Conservation (phyloP, 1,140 invertebrate species). For the Drosophila leontia region DNA sequence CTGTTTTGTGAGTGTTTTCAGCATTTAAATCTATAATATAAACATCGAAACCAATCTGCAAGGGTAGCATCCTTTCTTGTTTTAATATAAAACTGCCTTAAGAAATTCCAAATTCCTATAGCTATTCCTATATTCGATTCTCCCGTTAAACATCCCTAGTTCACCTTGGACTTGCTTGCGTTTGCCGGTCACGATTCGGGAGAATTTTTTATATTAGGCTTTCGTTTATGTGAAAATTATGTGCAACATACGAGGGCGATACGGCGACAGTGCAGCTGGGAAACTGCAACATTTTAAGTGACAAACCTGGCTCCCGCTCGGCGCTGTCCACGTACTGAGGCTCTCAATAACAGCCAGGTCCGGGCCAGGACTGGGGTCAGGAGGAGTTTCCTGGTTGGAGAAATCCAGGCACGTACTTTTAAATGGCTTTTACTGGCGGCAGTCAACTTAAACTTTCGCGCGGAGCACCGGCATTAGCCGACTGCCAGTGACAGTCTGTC, state of each 20-base stretch:
- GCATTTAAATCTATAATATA: too few relatives aligned
- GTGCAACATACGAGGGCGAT: slow-evolving; percentile 64
- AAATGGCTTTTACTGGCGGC: slow-evolving; percentile 83
- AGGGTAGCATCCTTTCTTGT: too few relatives aligned
- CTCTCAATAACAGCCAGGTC: slow-evolving; percentile 70
- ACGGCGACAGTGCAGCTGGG: slow-evolving; percentile 23
- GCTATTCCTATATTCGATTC: not conserved
- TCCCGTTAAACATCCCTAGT: slow-evolving; percentile 1
- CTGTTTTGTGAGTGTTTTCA: too few relatives aligned
- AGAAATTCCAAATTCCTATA: not conserved
- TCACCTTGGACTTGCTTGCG: slow-evolving; percentile 43
- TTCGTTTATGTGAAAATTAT: slow-evolving; percentile 82
- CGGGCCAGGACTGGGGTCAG: not conserved
- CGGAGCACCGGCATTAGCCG: slow-evolving; percentile 68
- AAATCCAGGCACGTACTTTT: slow-evolving; percentile 82
- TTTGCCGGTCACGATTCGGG: slow-evolving; percentile 74
- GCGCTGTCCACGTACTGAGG: slow-evolving; percentile 56
- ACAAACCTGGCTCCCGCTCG: slow-evolving; percentile 47
- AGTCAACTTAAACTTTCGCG: slow-evolving; percentile 80
- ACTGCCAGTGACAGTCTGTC: slow-evolving; percentile 65
- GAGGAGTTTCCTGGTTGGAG: slow-evolving; percentile 18
- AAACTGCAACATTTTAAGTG: slow-evolving; percentile 62
- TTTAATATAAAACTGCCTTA: not conserved
- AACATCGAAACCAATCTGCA: too few relatives aligned
- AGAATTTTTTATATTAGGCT: slow-evolving; percentile 81